Base-by-base conservation (phyloP, 2,797 vertebrate genomes). In the Microtus obscurus region DNA sequence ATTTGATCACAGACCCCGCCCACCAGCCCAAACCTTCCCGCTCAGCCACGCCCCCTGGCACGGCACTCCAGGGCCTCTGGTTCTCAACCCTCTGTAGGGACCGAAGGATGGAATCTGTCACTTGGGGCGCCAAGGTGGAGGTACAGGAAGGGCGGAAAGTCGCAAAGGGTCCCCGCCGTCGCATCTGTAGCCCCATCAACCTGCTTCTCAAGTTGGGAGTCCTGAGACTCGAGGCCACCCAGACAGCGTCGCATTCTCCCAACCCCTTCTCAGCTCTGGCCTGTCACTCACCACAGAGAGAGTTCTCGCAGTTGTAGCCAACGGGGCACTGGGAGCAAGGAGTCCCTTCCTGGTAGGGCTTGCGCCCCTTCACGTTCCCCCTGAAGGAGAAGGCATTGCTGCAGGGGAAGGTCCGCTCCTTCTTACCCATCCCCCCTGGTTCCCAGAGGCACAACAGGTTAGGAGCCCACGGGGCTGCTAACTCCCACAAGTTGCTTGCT, bases 221-320 rank as follows among this genome's bases (percentile, higher is more conserved):
- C 9, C 5, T 0, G 6, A 5, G 27, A 77, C 37, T 59, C 37
- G 5, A 14, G 29, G 34, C 27, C 51, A 8, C 9, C 17, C 40
- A 1, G 43, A 71, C 5, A 3, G 43, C 9, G 0, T 2, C 25
- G 29, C 19, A 0, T 40, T 43, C 85, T 56, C 17, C 21, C 63
- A 27, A 23, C 31, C 5, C n/a, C 74, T 1, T 76, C 14, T 23
- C 34, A n/a, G 63, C 87, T 37, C 9, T 0, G 78, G 0, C 9
- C 76, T 77, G 48, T 89, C 73, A 98, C 98, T 98, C 96, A 98
- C 98, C 98, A 40, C 98, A 99, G 89, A 98, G 96, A 53, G 94
- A 95, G 74, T 97, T 43, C 91, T 94, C 73, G 45, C 98, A 99
- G 83, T n/a, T 61, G 73, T 97, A 98, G 91, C 27, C 98, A 0